These are phyloP conservation scores for Tipula vernalis DNA, from an alignment of 2,888 invertebrate species.

Conservation along the genomic window DNA sequence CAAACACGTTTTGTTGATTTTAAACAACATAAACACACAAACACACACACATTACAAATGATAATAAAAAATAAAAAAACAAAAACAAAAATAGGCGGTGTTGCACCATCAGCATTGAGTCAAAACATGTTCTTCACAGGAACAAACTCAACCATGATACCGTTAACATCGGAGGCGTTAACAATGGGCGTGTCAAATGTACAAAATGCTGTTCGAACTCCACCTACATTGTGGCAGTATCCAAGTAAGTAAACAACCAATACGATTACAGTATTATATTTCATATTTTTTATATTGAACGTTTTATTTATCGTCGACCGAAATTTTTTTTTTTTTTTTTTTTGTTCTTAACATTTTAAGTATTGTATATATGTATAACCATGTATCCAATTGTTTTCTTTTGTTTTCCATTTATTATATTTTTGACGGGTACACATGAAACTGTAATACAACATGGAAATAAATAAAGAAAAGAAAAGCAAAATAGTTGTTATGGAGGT, in stretches of 20 bases:
- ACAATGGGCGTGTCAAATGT: slow-evolving; percentile 20
- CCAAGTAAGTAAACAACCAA: slow-evolving; percentile 45
- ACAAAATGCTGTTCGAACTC: slow-evolving; percentile 38
- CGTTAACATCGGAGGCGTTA: slow-evolving; percentile 19
- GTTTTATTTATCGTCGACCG: too few species aligned
- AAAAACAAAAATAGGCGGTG: slow-evolving; percentile 11
- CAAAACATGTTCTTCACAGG: slow-evolving; percentile 23
- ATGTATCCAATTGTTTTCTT: neutral
- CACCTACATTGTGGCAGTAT: slow-evolving; percentile 71
- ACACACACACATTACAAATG: slow-evolving; percentile 10
- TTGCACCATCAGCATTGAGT: slow-evolving; percentile 19
- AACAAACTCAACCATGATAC: slow-evolving; percentile 21
- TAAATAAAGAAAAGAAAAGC: too few species aligned
- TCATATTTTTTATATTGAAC: neutral
- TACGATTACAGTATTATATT: neutral
- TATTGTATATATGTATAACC: neutral
- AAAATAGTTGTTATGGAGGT: too few species aligned
- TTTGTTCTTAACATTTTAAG: neutral
- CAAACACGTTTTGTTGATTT: slow-evolving; percentile 7
- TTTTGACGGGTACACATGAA: neutral
- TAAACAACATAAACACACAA: slow-evolving; percentile 4
- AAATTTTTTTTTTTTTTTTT: neutral
- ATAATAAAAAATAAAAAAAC: too few species aligned
- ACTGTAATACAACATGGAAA: too few species aligned
- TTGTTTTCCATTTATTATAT: neutral